These are phyloP conservation scores for Latheticus oryzae DNA, from an alignment of 2,888 invertebrate genomes.

Conservation along the genomic window DNA sequence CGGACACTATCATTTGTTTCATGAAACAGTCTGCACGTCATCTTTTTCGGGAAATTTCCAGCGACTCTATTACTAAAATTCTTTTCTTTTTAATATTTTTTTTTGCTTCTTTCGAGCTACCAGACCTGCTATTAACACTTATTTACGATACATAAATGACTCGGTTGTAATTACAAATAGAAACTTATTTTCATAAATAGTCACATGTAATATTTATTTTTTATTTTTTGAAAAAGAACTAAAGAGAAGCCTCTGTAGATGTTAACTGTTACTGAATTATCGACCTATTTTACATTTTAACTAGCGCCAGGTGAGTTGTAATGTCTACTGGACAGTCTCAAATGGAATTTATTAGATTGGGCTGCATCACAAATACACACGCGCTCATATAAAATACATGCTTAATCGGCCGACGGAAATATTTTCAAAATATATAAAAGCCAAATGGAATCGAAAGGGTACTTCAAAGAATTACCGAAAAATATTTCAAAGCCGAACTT, in stretches of 20 bases:
- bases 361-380: slow-evolving; percentile 25
- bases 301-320: slow-evolving; percentile 40
- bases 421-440: too few species aligned
- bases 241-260: slow-evolving; percentile 32
- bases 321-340: slow-evolving; percentile 23
- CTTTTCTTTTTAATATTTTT: too few species aligned
- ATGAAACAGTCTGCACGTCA: slow-evolving; percentile 46
- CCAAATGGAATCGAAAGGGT: too few species aligned
- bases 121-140: slow-evolving; percentile 42
- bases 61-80: too few species aligned
- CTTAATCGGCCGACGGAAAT: slow-evolving; percentile 11
- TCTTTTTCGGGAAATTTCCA: slow-evolving; percentile 1
- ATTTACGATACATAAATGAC: slow-evolving; percentile 47
- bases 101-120: slow-evolving; percentile 48
- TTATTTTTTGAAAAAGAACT: slow-evolving; percentile 35
- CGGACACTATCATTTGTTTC: slow-evolving; percentile 63
- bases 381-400: slow-evolving; percentile 17
- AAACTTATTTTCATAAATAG: slow-evolving; percentile 48
- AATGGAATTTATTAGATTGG: slow-evolving; percentile 27
- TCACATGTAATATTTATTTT: too few species aligned
- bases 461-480: too few species aligned
- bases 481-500: too few species aligned
- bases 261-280: slow-evolving; percentile 42
- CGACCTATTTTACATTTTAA: slow-evolving; percentile 44
- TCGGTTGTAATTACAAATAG: slow-evolving; percentile 47